phyloP scores from a whole-genome alignment of 2,797 vertebrate species.

The Xenopus petersii region DNA sequence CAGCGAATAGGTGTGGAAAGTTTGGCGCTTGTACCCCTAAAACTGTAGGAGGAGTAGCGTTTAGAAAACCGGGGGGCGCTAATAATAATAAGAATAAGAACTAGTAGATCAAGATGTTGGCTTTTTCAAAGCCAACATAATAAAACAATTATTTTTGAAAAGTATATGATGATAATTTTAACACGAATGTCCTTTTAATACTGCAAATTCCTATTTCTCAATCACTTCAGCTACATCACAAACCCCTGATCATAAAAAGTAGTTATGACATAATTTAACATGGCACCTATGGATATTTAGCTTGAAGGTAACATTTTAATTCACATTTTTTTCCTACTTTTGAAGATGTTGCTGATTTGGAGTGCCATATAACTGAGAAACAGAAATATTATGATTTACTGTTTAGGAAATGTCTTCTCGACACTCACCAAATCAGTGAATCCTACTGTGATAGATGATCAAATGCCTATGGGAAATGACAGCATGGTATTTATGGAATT shows the following conservation, averaged over 20 bases:
- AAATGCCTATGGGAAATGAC: conserved; percentile 77
- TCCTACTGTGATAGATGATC: conserved; percentile 78
- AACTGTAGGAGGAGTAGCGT: too few species aligned
- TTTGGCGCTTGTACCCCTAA: too few species aligned
- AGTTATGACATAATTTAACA: conserved; percentile 57
- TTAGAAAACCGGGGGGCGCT: too few species aligned
- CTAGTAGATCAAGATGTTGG: too few species aligned
- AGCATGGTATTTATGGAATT: conserved; percentile 80
- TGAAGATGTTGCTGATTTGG: conserved; percentile 74
- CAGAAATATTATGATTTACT: conserved; percentile 76
- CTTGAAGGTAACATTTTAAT: conserved; percentile 63
- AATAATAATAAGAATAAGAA: too few species aligned
- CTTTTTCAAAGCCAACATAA: too few species aligned
- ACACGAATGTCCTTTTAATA: too few species aligned
- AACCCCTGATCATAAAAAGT: neutral
- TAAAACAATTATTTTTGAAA: too few species aligned
- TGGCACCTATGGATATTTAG: conserved; percentile 65
- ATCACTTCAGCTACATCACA: neutral
- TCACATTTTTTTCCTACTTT: conserved; percentile 57
- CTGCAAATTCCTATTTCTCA: neutral
- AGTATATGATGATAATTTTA: too few species aligned
- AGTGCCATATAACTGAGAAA: conserved; percentile 68
- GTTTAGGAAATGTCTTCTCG: conserved; percentile 75
- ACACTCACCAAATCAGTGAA: conserved; percentile 77
- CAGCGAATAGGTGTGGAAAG: too few species aligned